Evolutionary conservation across 2,888 invertebrate genomes (phyloP).

Genomic region (Falcaria lacertinaria): DNA sequence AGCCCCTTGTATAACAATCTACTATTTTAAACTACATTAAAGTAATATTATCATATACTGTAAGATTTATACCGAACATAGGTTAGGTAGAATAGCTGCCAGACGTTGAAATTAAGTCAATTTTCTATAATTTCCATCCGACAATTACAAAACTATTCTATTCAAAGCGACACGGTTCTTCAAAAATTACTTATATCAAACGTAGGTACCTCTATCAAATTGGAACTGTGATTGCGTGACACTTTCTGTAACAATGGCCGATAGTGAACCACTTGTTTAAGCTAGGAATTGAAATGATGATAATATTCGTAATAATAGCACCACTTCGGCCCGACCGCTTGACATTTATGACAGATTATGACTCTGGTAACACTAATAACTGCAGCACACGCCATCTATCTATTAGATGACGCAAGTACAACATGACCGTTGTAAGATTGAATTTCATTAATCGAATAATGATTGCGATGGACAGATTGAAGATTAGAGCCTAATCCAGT

Average conservation of each 20-base stretch:
- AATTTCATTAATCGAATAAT: conserved; percentile 63
- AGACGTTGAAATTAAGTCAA: conserved; percentile 17
- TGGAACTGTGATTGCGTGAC: conserved; percentile 58
- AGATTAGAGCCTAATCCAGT: conserved; percentile 33
- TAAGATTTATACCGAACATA: no score
- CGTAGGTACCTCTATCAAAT: conserved; percentile 24
- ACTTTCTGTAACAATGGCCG: conserved; percentile 51
- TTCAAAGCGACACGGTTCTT: conserved; percentile 28
- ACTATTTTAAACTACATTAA: no score
- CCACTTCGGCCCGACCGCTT: conserved; percentile 50
- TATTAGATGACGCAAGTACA: conserved; percentile 63
- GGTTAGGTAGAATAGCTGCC: no score
- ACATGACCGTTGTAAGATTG: conserved; percentile 54
- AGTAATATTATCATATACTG: no score
- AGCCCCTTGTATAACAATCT: no score
- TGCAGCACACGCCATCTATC: conserved; percentile 66
- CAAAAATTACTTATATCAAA: conserved; percentile 14
- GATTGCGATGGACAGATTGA: conserved; percentile 46
- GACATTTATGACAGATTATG: conserved; percentile 76
- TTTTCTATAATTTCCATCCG: conserved; percentile 25
- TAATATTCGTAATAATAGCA: conserved; percentile 62
- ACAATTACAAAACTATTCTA: conserved; percentile 39
- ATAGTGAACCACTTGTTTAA: conserved; percentile 58
- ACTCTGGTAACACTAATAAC: conserved; percentile 65
- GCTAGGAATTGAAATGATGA: conserved; percentile 57